phyloP scores from a whole-genome alignment of 2,113 vertebrate genomes.

The Nestor notabilis region DNA sequence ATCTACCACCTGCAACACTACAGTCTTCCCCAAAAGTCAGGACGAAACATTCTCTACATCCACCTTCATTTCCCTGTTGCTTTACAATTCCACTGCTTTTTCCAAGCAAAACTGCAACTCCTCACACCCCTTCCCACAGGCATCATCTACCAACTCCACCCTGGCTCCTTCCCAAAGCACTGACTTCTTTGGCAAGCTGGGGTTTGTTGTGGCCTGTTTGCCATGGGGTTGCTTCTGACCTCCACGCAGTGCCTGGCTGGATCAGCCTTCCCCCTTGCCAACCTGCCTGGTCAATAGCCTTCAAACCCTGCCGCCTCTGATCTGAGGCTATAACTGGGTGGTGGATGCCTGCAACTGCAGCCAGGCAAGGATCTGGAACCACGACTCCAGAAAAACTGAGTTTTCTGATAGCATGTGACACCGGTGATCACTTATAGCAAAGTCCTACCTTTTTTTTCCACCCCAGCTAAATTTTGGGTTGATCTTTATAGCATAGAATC shows the following conservation, averaged over 20 bases:
- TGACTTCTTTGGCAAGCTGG: neutral
- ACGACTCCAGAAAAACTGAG: neutral
- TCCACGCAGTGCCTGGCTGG: accelerated
- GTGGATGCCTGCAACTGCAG: neutral
- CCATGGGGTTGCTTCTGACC: neutral
- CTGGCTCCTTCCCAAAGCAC: neutral
- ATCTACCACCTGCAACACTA: neutral
- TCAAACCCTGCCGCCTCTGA: neutral
- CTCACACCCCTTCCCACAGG: neutral
- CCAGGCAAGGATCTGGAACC: neutral
- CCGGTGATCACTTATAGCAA: neutral
- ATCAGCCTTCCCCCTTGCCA: neutral
- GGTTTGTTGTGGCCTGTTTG: neutral
- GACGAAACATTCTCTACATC: neutral
- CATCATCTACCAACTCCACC: neutral
- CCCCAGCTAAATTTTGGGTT: neutral
- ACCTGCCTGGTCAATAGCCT: neutral
- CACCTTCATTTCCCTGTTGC: neutral
- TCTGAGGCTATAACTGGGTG: neutral
- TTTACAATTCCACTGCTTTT: neutral
- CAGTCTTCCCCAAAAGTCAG: neutral
- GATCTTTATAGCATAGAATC: neutral
- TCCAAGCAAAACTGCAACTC: neutral
- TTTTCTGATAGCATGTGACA: neutral
- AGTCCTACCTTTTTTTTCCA: neutral